phyloP scores from a whole-genome alignment of 2,113 vertebrate species.

The Calyptomena viridis region DNA sequence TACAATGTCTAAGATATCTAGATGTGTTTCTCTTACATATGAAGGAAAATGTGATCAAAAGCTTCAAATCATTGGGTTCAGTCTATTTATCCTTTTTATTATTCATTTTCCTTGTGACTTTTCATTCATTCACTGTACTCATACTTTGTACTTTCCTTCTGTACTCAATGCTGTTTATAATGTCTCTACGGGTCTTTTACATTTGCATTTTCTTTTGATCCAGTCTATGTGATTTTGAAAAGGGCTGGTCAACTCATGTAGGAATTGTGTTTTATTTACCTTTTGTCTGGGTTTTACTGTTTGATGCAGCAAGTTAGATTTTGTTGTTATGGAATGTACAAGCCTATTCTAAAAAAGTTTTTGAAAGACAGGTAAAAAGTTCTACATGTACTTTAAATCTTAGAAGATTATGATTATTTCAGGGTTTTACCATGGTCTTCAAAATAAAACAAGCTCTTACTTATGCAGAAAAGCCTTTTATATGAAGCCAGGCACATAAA shows the following conservation, averaged over 20 bases:
- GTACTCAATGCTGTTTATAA: accelerated
- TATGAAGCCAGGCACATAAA: not conserved
- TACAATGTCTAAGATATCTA: not conserved
- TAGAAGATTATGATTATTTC: not conserved
- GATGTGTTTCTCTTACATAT: not conserved
- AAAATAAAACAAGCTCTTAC: not conserved
- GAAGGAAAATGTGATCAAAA: not conserved
- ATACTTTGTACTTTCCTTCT: not conserved
- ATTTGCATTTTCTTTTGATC: not conserved
- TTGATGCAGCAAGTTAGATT: not conserved
- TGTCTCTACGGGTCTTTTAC: not conserved
- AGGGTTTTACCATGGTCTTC: not conserved
- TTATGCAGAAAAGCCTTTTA: not conserved
- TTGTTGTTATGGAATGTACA: not conserved
- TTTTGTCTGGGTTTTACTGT: not conserved
- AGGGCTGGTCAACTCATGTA: not conserved
- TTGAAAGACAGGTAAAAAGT: not conserved
- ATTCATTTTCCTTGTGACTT: not conserved
- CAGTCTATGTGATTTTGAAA: not conserved
- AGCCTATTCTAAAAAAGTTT: not conserved
- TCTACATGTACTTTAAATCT: not conserved
- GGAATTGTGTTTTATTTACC: not conserved
- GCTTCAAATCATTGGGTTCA: not conserved
- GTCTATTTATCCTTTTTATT: not conserved
- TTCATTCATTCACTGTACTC: not conserved